A percentile compares a stretch with the other conserved stretches of the same genome.
Conservation (phyloP, 2,888 invertebrate genomes). For the Callosobruchus maculatus region DNA sequence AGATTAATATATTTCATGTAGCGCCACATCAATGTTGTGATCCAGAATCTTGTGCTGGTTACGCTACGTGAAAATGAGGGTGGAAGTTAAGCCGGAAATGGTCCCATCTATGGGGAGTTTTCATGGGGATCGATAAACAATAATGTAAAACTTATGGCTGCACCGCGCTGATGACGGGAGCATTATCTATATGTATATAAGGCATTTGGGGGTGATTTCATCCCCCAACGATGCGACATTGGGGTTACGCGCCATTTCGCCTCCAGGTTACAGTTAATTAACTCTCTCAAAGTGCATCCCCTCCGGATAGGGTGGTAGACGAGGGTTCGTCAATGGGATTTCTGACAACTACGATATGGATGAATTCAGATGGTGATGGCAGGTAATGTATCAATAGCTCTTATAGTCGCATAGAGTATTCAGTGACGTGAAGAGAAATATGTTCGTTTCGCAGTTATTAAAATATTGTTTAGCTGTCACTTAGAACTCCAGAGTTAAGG, state of each 20-base stretch:
- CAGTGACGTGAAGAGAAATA: no score
- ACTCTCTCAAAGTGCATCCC: background rate
- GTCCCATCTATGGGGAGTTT: background rate
- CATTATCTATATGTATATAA: background rate
- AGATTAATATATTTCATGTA: no score
- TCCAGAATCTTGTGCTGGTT: no score
- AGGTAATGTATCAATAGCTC: no score
- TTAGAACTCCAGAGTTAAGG: no score
- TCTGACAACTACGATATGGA: background rate
- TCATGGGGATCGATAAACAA: background rate
- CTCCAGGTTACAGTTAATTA: background rate
- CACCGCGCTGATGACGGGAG: background rate
- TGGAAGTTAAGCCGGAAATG: no score
- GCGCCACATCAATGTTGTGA: no score
- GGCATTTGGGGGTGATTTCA: background rate
- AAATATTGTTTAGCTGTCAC: no score
- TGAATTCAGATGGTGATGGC: background rate
- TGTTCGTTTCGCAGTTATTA: no score
- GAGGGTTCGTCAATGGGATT: background rate
- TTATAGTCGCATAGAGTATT: no score
- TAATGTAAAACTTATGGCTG: background rate
- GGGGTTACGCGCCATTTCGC: background rate
- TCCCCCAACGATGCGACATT: background rate
- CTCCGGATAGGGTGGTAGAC: background rate
- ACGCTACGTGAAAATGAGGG: no score